Conservation (phyloP, 2,113 vertebrate genomes). For the Chinchilla lanigera region DNA sequence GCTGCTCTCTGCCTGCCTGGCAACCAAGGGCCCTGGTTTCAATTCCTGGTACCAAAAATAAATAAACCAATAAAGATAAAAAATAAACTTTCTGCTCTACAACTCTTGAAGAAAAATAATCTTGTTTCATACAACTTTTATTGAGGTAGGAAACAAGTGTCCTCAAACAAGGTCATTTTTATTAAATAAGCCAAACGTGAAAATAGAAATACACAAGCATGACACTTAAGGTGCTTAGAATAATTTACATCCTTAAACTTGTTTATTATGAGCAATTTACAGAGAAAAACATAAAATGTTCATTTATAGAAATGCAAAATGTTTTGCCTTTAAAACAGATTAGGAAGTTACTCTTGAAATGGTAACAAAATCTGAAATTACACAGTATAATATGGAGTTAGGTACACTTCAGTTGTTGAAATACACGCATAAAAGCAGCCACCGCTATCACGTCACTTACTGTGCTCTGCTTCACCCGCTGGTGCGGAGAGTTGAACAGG, state of each 20-base stretch:
- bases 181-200: not conserved
- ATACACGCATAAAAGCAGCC: not conserved
- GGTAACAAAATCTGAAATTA: not conserved
- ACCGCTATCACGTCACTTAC: constrained; percentile 82
- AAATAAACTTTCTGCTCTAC: not conserved
- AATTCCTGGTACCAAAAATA: not conserved
- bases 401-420: not conserved
- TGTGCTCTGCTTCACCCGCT: constrained; percentile 92
- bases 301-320: constrained; percentile 6
- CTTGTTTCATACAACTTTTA: not conserved
- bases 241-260: not conserved
- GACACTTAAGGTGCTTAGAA: not conserved
- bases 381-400: not conserved
- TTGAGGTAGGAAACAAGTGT: not conserved
- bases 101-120: not conserved
- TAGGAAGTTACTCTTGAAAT: not conserved
- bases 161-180: not conserved
- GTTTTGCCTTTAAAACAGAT: not conserved
- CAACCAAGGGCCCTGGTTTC: not conserved
- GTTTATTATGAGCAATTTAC: constrained; percentile 15
- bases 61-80: not conserved
- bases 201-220: not conserved
- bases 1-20: not conserved
- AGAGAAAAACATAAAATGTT: not conserved
- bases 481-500: constrained; percentile 95